Evolutionary conservation across 2,888 invertebrate genomes (phyloP).

Genomic region (Aphrophora alni): DNA sequence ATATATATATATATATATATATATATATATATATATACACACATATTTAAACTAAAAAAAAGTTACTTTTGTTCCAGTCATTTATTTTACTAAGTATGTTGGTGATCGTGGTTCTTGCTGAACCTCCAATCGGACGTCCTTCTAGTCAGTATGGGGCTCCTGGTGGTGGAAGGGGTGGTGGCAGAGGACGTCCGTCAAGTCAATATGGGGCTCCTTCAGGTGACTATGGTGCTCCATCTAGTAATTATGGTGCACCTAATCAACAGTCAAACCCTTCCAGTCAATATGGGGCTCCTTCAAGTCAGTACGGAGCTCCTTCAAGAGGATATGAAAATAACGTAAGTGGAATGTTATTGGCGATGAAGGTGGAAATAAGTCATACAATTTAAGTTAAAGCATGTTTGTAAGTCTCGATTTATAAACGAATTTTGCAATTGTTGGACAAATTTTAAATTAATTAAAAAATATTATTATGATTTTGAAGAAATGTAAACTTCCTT

Average conservation of each 20-base stretch:
- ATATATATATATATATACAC: too few species aligned
- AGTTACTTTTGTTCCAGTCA: not conserved
- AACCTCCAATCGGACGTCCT: not conserved
- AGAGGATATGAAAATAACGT: not conserved
- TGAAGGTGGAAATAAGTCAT: not conserved
- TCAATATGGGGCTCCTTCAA: not conserved
- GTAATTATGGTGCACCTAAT: constrained; percentile 31
- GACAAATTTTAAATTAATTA: too few species aligned
- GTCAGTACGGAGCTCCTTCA: not conserved
- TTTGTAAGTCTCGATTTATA: not conserved
- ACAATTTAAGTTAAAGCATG: too few species aligned
- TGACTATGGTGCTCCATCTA: constrained; percentile 30
- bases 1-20: too few species aligned
- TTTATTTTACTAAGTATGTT: not conserved
- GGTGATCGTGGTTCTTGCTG: not conserved
- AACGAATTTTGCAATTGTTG: not conserved
- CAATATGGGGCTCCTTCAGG: constrained; percentile 24
- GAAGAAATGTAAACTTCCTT: too few species aligned
- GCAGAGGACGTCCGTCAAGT: not conserved
- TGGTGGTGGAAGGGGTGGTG: not conserved
- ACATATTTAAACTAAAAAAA: too few species aligned
- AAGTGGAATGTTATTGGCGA: not conserved
- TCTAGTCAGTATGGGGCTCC: constrained; percentile 33
- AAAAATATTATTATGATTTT: too few species aligned
- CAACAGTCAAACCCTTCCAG: constrained; percentile 27